phyloP scores from a whole-genome alignment of 2,888 invertebrate genomes.

The Caenorhabditis sp. region DNA sequence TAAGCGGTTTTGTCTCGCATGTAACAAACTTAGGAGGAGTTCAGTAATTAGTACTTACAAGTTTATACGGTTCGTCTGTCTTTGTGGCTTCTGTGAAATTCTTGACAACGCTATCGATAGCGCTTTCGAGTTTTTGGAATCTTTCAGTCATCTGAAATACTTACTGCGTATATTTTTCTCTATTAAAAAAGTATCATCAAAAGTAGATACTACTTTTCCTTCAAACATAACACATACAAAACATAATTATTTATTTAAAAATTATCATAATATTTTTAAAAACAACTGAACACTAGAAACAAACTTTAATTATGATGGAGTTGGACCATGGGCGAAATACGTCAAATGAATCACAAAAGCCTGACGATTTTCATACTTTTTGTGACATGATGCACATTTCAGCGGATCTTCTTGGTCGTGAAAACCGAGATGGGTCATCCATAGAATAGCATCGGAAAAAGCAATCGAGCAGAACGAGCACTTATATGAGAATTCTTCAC shows the following conservation, averaged over 20 bases:
- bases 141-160: neutral
- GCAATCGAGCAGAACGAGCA: slow-evolving; percentile 23
- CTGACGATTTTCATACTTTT: slow-evolving; percentile 27
- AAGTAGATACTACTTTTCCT: too few relatives aligned
- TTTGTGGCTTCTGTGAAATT: neutral
- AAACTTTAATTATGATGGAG: neutral
- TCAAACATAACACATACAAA: too few relatives aligned
- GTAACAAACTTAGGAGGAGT: too few relatives aligned
- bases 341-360: slow-evolving; percentile 29
- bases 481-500: slow-evolving; percentile 9
- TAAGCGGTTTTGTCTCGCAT: too few relatives aligned
- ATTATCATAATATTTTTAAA: too few relatives aligned
- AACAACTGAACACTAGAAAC: too few relatives aligned
- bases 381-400: slow-evolving; percentile 21
- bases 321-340: slow-evolving; percentile 22
- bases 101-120: neutral
- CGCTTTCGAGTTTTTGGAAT: neutral
- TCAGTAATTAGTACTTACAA: neutral
- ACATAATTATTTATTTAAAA: too few relatives aligned
- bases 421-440: slow-evolving; percentile 32
- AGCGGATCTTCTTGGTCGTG: slow-evolving; percentile 21
- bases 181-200: too few relatives aligned
- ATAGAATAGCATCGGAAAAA: slow-evolving; percentile 27
- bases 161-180: neutral
- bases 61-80: neutral